phyloP scores from a whole-genome alignment of 1,140 invertebrate species.

The Eciton burchellii region DNA sequence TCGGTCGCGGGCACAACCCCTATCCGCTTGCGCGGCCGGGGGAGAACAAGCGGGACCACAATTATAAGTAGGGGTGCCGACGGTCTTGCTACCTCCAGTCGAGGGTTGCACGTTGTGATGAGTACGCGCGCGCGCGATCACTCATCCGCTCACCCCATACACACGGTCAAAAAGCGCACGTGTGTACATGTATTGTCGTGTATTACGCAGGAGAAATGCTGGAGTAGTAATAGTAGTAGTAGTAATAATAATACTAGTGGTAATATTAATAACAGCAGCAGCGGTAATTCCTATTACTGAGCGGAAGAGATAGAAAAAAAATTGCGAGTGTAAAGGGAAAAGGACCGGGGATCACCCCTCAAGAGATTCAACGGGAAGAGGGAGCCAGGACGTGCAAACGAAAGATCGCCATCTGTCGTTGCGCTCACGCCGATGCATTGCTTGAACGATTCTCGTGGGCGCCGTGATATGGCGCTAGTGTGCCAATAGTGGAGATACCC shows the following conservation, averaged over 20 bases:
- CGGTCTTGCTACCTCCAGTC: slow-evolving; percentile 82
- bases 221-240: no score
- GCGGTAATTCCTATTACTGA: neutral
- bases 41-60: slow-evolving; percentile 75
- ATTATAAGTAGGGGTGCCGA: slow-evolving; percentile 85
- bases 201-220: no score
- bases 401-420: slow-evolving; percentile 76
- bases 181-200: slow-evolving; percentile 21
- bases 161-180: slow-evolving; percentile 27
- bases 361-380: neutral
- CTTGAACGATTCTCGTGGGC: slow-evolving; percentile 40
- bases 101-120: slow-evolving; percentile 81
- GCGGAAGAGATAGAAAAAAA: slow-evolving; percentile 2
- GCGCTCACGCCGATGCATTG: slow-evolving; percentile 52
- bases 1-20: slow-evolving; percentile 61
- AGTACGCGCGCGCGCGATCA: slow-evolving; percentile 50
- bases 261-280: neutral
- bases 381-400: neutral
- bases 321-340: neutral
- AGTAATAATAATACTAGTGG: no score
- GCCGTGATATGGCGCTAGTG: slow-evolving; percentile 70
- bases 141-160: slow-evolving; percentile 31
- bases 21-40: slow-evolving; percentile 18
- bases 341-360: neutral
- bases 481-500: slow-evolving; percentile 54